Percentiles rank a stretch among this genome's conserved stretches.
phyloP scores from a whole-genome alignment of 2,797 vertebrate genomes.

The Micropoecilia bifurca region DNA sequence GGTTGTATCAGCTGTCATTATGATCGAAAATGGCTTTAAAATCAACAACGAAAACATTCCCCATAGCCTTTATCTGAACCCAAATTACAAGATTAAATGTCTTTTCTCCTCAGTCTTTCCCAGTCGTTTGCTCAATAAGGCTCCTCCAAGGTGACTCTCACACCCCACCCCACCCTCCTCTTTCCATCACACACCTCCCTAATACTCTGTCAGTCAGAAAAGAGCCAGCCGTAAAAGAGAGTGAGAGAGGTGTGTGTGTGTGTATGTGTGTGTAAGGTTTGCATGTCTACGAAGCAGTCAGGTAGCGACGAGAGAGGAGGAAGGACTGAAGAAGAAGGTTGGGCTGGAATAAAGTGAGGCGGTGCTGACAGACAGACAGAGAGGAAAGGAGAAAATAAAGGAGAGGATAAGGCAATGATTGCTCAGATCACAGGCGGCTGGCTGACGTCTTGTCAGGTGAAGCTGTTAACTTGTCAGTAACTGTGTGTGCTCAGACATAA shows the following conservation, averaged over 20 bases:
- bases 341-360: conserved; percentile 9
- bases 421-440: conserved; percentile 35
- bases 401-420: conserved; percentile 38
- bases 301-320: conserved; percentile 2
- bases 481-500: conserved; percentile 6
- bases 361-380: not conserved
- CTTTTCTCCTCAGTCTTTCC: conserved; percentile 6
- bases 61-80: not conserved
- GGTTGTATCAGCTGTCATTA: not conserved
- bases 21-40: not conserved
- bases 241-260: conserved; percentile 13
- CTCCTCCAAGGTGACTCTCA: conserved; percentile 55
- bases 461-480: conserved; percentile 47
- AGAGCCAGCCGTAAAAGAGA: conserved; percentile 40
- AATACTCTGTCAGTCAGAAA: conserved; percentile 62
- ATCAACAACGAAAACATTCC: not conserved
- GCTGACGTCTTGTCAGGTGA: conserved; percentile 43
- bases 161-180: conserved; percentile 23
- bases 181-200: conserved; percentile 48
- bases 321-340: conserved; percentile 2
- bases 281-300: conserved; percentile 36
- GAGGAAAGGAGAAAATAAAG: conserved; percentile 10
- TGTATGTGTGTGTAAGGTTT: conserved; percentile 23
- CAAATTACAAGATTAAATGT: conserved; percentile 3
- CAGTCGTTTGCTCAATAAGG: conserved; percentile 29